phyloP scores from a whole-genome alignment of 1,140 invertebrate genomes.

The Asobara japonica region DNA sequence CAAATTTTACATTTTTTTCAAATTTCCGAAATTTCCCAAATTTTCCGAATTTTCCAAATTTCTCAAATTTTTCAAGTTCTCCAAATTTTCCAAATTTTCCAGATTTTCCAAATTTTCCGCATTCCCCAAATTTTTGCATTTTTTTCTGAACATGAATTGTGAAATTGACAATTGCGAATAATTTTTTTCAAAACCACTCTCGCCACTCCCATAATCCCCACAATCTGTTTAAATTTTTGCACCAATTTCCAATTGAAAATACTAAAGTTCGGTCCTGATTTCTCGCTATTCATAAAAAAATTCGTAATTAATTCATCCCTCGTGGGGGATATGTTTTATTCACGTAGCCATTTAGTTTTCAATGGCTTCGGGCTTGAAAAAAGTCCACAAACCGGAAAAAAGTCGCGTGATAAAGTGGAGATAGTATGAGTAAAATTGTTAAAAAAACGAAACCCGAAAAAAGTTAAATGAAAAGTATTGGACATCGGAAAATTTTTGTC shows the following conservation, averaged over 20 bases:
- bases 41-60: no score
- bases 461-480: background rate
- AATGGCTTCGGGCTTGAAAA: background rate
- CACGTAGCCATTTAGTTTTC: slow-evolving; percentile 16
- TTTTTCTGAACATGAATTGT: no score
- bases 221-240: background rate
- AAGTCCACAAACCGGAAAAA: background rate
- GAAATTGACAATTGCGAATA: no score
- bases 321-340: slow-evolving; percentile 8
- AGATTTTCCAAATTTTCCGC: no score
- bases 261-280: background rate
- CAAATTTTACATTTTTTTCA: no score
- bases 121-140: no score
- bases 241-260: background rate
- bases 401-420: background rate
- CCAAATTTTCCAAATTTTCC: no score
- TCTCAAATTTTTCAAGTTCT: no score
- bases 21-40: no score
- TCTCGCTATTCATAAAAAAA: slow-evolving; percentile 3
- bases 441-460: background rate
- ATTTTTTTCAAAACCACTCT: background rate
- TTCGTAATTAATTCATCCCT: slow-evolving; percentile 11
- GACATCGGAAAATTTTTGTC: slow-evolving; percentile 3
- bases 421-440: background rate
- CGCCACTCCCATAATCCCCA: background rate